A percentile compares a stretch with the other conserved stretches of the same genome.
phyloP scores from a whole-genome alignment of 2,888 invertebrate species.

The Cynaeus angustus region DNA sequence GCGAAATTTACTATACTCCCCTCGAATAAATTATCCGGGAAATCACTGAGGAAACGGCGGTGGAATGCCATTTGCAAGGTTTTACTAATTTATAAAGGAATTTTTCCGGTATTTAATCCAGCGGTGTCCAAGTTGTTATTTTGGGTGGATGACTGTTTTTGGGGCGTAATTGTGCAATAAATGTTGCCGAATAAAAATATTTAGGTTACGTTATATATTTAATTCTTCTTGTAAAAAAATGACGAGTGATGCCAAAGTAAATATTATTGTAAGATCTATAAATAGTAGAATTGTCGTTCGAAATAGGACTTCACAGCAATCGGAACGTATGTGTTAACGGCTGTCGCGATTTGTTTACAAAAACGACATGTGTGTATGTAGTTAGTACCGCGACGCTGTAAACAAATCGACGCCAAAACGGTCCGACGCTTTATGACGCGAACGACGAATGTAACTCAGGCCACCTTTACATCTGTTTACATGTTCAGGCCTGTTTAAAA shows the following conservation, averaged over 20 bases:
- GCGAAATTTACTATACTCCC: conserved; percentile 69
- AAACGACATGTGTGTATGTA: conserved; percentile 68
- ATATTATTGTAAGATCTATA: conserved; percentile 67
- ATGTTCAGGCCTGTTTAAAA: conserved; percentile 68
- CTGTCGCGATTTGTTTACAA: conserved; percentile 69
- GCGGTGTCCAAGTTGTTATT: conserved; percentile 32
- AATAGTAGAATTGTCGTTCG: conserved; percentile 66
- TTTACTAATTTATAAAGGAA: conserved; percentile 48
- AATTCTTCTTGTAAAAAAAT: conserved; percentile 56
- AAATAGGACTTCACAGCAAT: conserved; percentile 62
- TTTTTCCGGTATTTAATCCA: conserved; percentile 33
- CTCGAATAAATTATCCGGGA: conserved; percentile 69
- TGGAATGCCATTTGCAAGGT: conserved; percentile 43
- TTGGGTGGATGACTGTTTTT: conserved; percentile 37
- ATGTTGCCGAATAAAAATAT: conserved; percentile 53
- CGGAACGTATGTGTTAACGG: conserved; percentile 64
- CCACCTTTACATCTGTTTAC: conserved; percentile 68
- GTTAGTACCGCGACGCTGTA: conserved; percentile 70
- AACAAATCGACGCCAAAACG: conserved; percentile 75
- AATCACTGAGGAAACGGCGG: conserved; percentile 52
- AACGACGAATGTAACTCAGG: conserved; percentile 65
- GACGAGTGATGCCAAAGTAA: conserved; percentile 63
- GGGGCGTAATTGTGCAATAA: conserved; percentile 51
- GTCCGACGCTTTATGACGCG: conserved; percentile 71
- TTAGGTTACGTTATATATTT: conserved; percentile 56